Conservation (phyloP, 35 echinoderm and acorn worm genomes). For the Holothuria glaberrima region DNA sequence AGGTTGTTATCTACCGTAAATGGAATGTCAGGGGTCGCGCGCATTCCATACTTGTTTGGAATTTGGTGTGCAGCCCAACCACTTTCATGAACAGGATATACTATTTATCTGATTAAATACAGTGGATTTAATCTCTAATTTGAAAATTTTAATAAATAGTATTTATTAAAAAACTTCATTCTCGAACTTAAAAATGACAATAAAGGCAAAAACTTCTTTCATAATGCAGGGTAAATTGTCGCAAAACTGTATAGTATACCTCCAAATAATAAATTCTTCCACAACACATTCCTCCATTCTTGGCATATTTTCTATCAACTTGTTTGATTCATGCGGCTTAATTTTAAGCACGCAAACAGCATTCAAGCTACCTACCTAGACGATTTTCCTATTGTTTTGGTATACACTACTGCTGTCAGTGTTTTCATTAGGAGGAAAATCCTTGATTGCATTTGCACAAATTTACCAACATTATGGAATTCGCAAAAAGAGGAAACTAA, state of each 20-base stretch:
- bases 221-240: no score
- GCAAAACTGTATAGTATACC: background rate
- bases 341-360: slow-evolving; percentile 30
- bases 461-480: no score
- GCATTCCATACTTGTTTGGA: slow-evolving; percentile 41
- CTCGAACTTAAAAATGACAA: no score
- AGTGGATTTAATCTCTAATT: no score
- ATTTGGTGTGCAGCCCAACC: background rate
- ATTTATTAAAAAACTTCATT: background rate
- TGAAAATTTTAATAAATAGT: background rate
- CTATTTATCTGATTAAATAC: no score
- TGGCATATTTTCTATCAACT: slow-evolving; percentile 95
- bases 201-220: no score
- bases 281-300: slow-evolving; percentile 92
- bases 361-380: background rate
- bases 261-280: slow-evolving; percentile 17
- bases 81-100: background rate
- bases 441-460: no score
- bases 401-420: no score
- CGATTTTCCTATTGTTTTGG: background rate
- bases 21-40: slow-evolving; percentile 52
- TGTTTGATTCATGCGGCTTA: slow-evolving; percentile 85
- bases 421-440: no score
- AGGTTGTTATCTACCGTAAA: slow-evolving; percentile 33
- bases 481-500: no score